Percentiles rank a stretch among this genome's conserved stretches.
Evolutionary conservation across 2,113 vertebrate genomes (phyloP).

Genomic region (Panthera leo): DNA sequence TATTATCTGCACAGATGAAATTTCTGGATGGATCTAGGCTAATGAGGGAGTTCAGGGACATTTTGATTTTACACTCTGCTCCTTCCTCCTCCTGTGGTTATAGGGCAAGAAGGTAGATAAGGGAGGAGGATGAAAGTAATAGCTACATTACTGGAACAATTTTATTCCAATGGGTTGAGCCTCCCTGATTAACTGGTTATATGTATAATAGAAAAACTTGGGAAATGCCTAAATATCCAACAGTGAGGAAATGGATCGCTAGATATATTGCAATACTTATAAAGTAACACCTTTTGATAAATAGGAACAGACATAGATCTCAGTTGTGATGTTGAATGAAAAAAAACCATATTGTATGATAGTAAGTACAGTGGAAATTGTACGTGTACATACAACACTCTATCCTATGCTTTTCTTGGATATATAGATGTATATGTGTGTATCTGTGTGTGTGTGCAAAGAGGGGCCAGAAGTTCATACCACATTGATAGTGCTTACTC

Average conservation of each 20-base stretch:
- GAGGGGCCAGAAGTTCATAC: neutral
- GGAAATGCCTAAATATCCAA: neutral
- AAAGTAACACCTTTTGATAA: neutral
- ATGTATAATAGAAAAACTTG: neutral
- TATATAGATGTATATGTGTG: neutral
- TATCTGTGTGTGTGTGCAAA: neutral
- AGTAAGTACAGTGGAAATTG: neutral
- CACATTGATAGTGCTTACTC: neutral
- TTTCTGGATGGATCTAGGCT: neutral
- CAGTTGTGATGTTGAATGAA: neutral
- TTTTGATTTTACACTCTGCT: neutral
- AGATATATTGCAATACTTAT: neutral
- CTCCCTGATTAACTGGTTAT: neutral
- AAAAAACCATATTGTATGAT: neutral
- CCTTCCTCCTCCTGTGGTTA: neutral
- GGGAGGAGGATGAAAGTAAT: neutral
- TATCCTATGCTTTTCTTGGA: neutral
- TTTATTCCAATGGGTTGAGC: neutral
- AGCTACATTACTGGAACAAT: neutral
- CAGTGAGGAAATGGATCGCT: neutral
- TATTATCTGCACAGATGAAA: neutral
- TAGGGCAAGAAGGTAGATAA: neutral
- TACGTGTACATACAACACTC: neutral
- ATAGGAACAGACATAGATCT: neutral
- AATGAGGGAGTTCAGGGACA: neutral